Conservation (phyloP, 2,888 invertebrate species). For the Cistogaster globosa region DNA sequence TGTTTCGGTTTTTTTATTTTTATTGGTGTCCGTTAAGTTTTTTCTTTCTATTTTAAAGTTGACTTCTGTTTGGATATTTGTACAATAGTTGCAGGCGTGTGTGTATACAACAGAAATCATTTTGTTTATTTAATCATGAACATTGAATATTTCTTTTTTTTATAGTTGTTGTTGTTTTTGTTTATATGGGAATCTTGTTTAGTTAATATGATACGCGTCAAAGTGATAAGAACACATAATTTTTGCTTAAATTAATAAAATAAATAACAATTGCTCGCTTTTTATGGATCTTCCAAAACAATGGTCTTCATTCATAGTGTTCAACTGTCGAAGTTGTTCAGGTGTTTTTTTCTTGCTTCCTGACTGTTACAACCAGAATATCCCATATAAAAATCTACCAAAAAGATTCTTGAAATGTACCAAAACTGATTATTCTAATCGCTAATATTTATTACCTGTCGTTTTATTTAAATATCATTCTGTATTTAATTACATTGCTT, state of each 20-base stretch:
- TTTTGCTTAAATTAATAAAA: neutral
- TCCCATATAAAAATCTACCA: too few relatives aligned
- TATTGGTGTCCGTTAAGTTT: conserved; percentile 5
- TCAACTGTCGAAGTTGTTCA: too few relatives aligned
- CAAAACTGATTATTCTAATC: too few relatives aligned
- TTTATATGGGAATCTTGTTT: conserved; percentile 3
- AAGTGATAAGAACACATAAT: neutral
- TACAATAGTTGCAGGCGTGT: neutral
- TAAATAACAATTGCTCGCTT: too few relatives aligned
- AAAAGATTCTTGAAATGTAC: too few relatives aligned
- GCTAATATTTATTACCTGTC: too few relatives aligned
- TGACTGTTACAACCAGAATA: too few relatives aligned
- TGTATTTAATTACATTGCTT: too few relatives aligned
- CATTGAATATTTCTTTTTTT: conserved; percentile 29
- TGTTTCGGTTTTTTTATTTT: conserved; percentile 21
- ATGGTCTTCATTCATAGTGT: too few relatives aligned
- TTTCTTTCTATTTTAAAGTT: conserved; percentile 12
- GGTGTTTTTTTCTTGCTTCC: too few relatives aligned
- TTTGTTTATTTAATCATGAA: conserved; percentile 65
- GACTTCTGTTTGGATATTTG: conserved; percentile 27
- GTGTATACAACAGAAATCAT: conserved; percentile 17
- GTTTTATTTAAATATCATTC: too few relatives aligned
- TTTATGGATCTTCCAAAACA: too few relatives aligned
- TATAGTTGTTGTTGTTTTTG: neutral
- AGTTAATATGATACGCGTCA: neutral